These are phyloP conservation scores for Henicopernis longicauda DNA, from an alignment of 2,113 vertebrate genomes.

Conservation along the genomic window DNA sequence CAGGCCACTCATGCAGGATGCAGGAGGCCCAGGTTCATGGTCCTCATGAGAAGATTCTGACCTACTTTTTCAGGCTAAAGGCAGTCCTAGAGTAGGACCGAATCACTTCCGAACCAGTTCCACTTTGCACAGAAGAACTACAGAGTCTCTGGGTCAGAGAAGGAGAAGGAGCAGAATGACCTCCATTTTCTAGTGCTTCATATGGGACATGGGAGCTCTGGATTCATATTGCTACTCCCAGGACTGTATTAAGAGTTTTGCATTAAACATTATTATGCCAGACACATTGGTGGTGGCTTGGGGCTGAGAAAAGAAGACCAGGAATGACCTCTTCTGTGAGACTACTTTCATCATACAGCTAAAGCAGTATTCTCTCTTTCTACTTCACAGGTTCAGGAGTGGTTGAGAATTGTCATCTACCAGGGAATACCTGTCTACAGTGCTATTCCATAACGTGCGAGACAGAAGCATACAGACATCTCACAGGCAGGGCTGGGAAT, in stretches of 20 bases:
- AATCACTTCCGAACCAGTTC: neutral
- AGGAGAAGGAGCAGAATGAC: neutral
- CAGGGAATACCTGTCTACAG: neutral
- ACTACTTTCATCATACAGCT: neutral
- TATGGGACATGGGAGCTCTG: neutral
- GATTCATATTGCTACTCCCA: neutral
- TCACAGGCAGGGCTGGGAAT: neutral
- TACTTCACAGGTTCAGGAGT: neutral
- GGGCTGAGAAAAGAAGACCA: neutral
- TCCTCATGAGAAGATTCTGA: neutral
- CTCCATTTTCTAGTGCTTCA: neutral
- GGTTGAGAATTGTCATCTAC: neutral
- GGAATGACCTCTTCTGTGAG: neutral
- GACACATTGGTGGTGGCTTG: neutral
- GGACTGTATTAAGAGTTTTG: neutral
- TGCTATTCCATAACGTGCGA: neutral
- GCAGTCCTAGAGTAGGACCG: neutral
- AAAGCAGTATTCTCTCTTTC: neutral
- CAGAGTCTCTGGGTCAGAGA: neutral
- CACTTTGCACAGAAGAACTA: neutral
- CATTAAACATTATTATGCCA: neutral
- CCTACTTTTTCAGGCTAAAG: neutral
- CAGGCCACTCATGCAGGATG: neutral
- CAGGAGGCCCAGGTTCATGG: neutral
- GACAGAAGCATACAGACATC: neutral